Evolutionary conservation across 2,888 invertebrate genomes (phyloP), one percentile per base, ranked within the genome.

Genomic region (Adineta ricciae): DNA sequence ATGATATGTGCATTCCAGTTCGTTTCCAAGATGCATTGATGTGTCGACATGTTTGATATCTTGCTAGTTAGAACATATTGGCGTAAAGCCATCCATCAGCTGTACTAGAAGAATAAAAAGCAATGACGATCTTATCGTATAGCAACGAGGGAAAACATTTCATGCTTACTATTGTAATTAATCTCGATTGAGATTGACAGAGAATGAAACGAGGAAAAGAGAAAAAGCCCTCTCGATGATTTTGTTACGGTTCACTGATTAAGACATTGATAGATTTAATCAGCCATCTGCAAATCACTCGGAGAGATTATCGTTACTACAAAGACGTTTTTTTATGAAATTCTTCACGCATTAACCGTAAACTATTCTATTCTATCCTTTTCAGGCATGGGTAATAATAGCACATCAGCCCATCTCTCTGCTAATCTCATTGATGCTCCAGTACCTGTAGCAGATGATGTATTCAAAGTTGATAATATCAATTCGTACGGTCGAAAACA

Each of bases 401-500:
- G 32, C 32, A 27, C 64, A 36, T 19, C 64, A 27, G 32, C 14
- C 32, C 2, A 32, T 64, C 64, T 78, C n/a, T 24, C n/a, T 11
- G 21, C 41, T 78, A 14, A 38, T 78, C 78, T 41, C 5, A 5
- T 36, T 78, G 41, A 38, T 78, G 14, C 78, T n/a, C 41, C 78
- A 41, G 14, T 41, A 41, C 2, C 78, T 14, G 1, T 24, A n/a
- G 21, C 4, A 2, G 38, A 78, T 41, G 78, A 64, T 32, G 32
- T 78, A 41, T 78, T 78, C n/a, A 78, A 41, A 41, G 78, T 78
- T 41, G 78, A 78, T 41, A 78, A 78, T 41, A 78, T 78, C n/a
- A 78, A 78, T 78, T 78, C 78, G 14, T 41, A 41, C 41, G 78
- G 78, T 41, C 41, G 78, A 9, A 78, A 78, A 78, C 78, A 78